Conservation (phyloP, 1,140 invertebrate genomes). For the Caenorhabditis brenneri region DNA sequence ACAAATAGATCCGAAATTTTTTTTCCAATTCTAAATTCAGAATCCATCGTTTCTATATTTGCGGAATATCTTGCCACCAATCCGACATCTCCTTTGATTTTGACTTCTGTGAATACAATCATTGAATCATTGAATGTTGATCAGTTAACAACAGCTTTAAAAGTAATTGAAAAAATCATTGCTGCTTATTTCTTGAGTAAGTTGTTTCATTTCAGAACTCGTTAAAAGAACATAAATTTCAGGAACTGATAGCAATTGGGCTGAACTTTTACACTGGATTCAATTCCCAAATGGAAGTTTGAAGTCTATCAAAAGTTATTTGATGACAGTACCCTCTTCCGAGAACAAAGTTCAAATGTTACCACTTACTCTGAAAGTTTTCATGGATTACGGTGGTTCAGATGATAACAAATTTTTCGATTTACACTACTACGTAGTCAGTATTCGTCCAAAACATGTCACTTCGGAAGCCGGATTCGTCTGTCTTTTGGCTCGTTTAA, state of each 20-base stretch:
- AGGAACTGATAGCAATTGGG: conserved; percentile 46
- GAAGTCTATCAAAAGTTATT: conserved; percentile 15
- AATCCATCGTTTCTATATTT: conserved; percentile 41
- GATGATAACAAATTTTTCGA: conserved; percentile 34
- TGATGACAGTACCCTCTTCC: conserved; percentile 39
- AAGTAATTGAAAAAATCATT: conserved; percentile 48
- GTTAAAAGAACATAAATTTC: not conserved
- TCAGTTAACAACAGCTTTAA: conserved; percentile 45
- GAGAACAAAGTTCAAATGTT: conserved; percentile 45
- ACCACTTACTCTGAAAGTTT: conserved; percentile 10
- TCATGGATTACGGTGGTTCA: conserved; percentile 40
- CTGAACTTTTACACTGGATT: conserved; percentile 46
- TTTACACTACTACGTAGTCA: conserved; percentile 39
- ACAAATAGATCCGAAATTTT: no score
- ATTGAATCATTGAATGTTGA: conserved; percentile 50
- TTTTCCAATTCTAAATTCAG: no score
- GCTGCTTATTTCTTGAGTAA: conserved; percentile 40
- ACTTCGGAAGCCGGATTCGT: conserved; percentile 23
- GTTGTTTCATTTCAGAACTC: not conserved
- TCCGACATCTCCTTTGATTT: conserved; percentile 42
- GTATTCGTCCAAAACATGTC: conserved; percentile 48
- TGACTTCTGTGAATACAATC: conserved; percentile 45
- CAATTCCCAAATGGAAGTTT: conserved; percentile 20
- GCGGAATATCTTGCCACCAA: conserved; percentile 15
- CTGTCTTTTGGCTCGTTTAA: not conserved